These are phyloP conservation scores for Gari tellinella DNA, from an alignment of 2,888 invertebrate species.

Conservation along the genomic window DNA sequence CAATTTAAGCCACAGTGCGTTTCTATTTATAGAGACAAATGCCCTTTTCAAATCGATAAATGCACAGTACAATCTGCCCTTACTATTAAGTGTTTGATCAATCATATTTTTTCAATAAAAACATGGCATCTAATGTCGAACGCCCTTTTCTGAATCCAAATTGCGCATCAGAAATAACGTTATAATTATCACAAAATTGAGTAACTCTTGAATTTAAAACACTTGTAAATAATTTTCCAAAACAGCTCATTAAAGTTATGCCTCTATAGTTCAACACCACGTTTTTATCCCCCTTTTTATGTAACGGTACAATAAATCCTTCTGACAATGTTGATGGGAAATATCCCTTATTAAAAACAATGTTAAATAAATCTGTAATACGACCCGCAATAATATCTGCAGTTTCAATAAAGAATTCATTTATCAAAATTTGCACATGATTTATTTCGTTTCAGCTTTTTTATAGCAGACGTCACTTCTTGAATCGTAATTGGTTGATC, in stretches of 20 bases:
- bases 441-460: constrained; percentile 8
- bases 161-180: constrained; percentile 27
- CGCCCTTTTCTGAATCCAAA: constrained; percentile 32
- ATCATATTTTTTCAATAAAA: constrained; percentile 8
- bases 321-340: constrained; percentile 25
- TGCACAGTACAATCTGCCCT: constrained; percentile 17
- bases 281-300: constrained; percentile 38
- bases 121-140: constrained; percentile 26
- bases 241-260: constrained; percentile 28
- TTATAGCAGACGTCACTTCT: no score
- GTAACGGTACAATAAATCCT: constrained; percentile 32
- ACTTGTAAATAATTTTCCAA: constrained; percentile 29
- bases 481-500: neutral
- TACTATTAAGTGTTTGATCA: neutral
- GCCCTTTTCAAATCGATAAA: constrained; percentile 20
- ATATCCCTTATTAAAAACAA: constrained; percentile 11
- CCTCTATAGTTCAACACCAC: constrained; percentile 39
- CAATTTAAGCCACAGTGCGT: no score
- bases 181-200: constrained; percentile 10
- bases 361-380: constrained; percentile 28
- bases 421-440: constrained; percentile 19
- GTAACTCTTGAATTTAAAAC: constrained; percentile 22
- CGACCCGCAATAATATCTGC: constrained; percentile 20
- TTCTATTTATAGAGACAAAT: neutral
- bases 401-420: constrained; percentile 34